Base-by-base conservation (phyloP, 2,888 invertebrate species). In the Agrochola litura region DNA sequence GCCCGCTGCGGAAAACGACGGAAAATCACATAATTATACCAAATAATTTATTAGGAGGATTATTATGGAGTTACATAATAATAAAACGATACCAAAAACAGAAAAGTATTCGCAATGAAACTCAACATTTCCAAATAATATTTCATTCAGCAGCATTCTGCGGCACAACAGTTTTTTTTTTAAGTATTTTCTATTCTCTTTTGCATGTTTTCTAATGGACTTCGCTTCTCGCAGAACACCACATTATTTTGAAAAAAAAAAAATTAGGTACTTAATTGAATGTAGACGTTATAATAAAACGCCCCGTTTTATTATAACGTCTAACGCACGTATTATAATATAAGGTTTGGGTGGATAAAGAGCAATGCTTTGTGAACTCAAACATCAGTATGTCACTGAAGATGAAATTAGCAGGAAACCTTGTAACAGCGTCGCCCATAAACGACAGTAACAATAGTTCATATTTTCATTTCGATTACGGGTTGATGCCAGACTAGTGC, bases 371-470 rank as follows among this genome's bases (percentile, higher is more conserved):
- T 54, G n/a, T n/a, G 54, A 54, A 22, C 9, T n/a, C 54, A 54
- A 54, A 4, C 10, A 54, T 10, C n/a, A 54, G 54, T 54, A n/a
- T 10, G n/a, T 46, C 16, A 58, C 73, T 16, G 60, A 30, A 68
- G 61, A 74, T 81, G 79, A 86, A 81, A 84, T 83, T 73, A 78
- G 68, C 66, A 69, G 71, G 77, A 86, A 81, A 77, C 66, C 60
- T 83, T 83, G 66, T 77, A 86, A 77, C 14, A 4, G 2, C 78
- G 75, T 84, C 73, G 67, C 78, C 81, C 79, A 80, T 78, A 81
- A 85, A 82, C 82, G 71, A 14, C 6, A 14, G 83, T 19, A 22
- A 25, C 85, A 86, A 88, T 87, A 88, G 89, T 87, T 89, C 85
- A 82, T 81, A 81, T 79, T 77, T 82, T 82, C 30, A 63, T 61